phyloP scores from a whole-genome alignment of 2,113 vertebrate genomes.

The Malurus melanocephalus region DNA sequence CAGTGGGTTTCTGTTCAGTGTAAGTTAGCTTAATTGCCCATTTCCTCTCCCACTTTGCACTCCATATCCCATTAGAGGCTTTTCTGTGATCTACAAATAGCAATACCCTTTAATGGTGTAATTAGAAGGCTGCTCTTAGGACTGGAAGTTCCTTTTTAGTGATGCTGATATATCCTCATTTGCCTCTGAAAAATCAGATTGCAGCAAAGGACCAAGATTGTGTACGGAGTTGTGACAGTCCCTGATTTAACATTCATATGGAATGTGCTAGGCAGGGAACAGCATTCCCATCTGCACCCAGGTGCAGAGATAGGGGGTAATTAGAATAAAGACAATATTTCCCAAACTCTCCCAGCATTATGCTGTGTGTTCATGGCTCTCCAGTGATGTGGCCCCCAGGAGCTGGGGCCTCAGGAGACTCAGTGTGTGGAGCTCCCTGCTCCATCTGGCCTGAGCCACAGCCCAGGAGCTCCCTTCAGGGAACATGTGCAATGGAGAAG shows the following conservation, averaged over 20 bases:
- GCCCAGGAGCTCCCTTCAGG: not conserved
- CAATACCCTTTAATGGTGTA: conserved; percentile 34
- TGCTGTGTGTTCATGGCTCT: not conserved
- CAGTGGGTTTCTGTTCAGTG: conserved; percentile 52
- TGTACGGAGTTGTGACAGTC: not conserved
- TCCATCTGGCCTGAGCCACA: not conserved
- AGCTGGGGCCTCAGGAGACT: not conserved
- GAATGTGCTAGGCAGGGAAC: not conserved
- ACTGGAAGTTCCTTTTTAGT: conserved; percentile 25
- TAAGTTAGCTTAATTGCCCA: conserved; percentile 59
- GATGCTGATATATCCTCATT: not conserved
- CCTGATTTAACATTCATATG: not conserved
- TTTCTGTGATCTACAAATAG: conserved; percentile 54
- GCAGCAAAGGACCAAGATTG: not conserved
- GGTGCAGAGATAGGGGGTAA: not conserved
- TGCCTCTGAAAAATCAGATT: conserved; percentile 2
- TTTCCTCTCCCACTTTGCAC: conserved; percentile 56
- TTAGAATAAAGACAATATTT: not conserved
- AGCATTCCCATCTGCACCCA: not conserved
- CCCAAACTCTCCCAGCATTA: not conserved
- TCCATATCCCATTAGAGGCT: conserved; percentile 51
- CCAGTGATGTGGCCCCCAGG: rapidly evolving
- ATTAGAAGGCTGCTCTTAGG: conserved; percentile 35
- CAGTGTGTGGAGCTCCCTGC: not conserved
- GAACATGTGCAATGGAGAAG: not conserved